A percentile compares a stretch with the other conserved stretches of the same genome.
phyloP scores from a whole-genome alignment of 2,888 invertebrate species.

The Amblyjoppa fuscipennis region DNA sequence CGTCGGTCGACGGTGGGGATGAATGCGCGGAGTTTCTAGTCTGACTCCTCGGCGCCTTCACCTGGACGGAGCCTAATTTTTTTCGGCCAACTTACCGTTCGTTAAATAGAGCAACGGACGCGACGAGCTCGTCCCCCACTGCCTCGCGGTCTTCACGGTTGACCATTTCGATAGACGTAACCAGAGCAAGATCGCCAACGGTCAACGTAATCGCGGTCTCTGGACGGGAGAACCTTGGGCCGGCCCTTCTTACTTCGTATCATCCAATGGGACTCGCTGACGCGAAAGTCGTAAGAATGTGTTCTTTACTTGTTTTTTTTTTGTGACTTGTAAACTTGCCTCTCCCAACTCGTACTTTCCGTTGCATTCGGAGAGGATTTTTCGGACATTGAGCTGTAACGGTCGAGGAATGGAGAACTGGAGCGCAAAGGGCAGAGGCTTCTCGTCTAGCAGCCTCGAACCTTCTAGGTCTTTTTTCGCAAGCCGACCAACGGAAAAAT shows the following conservation, averaged over 20 bases:
- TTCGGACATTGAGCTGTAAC: slow-evolving; percentile 23
- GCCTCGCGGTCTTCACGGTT: slow-evolving; percentile 14
- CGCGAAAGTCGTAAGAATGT: slow-evolving; percentile 10
- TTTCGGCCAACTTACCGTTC: slow-evolving; percentile 38
- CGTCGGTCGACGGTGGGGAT: slow-evolving; percentile 20
- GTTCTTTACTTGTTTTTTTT: slow-evolving; percentile 13
- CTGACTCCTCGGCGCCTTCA: slow-evolving; percentile 49
- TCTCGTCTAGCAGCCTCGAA: slow-evolving; percentile 21
- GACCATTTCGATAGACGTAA: slow-evolving; percentile 50
- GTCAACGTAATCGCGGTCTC: slow-evolving; percentile 44
- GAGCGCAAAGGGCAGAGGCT: slow-evolving; percentile 12
- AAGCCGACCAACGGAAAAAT: neutral
- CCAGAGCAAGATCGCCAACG: slow-evolving; percentile 66
- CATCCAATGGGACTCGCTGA: slow-evolving; percentile 37
- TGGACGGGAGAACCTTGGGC: slow-evolving; percentile 48
- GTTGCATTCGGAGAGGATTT: slow-evolving; percentile 8
- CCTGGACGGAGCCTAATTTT: slow-evolving; percentile 57
- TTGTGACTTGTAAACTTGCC: slow-evolving; percentile 27
- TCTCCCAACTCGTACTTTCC: slow-evolving; percentile 8
- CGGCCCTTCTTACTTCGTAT: slow-evolving; percentile 61
- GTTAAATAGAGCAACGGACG: slow-evolving; percentile 70
- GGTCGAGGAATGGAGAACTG: slow-evolving; percentile 20
- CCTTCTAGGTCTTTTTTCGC: neutral
- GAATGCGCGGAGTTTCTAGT: slow-evolving; percentile 29
- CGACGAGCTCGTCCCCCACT: slow-evolving; percentile 51